These are phyloP conservation scores for Trisateles emortualis DNA, from an alignment of 2,888 invertebrate genomes.

Conservation along the genomic window DNA sequence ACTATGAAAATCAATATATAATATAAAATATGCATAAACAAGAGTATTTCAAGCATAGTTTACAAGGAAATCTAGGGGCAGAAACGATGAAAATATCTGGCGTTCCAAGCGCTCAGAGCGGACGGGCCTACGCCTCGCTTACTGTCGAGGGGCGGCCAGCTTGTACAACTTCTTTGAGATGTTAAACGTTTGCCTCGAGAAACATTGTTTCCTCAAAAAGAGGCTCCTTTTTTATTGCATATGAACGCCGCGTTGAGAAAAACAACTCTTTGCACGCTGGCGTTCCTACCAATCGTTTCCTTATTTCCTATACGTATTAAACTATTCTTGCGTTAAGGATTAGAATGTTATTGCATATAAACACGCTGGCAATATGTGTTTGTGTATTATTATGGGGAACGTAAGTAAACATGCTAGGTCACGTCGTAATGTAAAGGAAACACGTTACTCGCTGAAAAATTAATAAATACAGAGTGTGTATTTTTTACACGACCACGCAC, in stretches of 20 bases:
- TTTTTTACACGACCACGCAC: slow-evolving; percentile 17
- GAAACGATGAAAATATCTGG: slow-evolving; percentile 38
- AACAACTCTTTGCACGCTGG: slow-evolving; percentile 57
- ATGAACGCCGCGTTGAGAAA: slow-evolving; percentile 56
- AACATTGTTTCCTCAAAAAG: slow-evolving; percentile 65
- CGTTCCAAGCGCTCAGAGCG: slow-evolving; percentile 17
- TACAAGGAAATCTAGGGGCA: slow-evolving; percentile 31
- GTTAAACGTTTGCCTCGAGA: slow-evolving; percentile 64
- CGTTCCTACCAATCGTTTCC: slow-evolving; percentile 48
- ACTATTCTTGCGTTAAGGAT: slow-evolving; percentile 27
- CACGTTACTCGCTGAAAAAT: slow-evolving; percentile 43
- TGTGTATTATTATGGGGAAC: slow-evolving; percentile 30
- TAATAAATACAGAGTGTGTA: slow-evolving; percentile 32
- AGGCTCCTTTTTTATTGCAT: slow-evolving; percentile 67
- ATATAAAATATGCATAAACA: slow-evolving; percentile 27
- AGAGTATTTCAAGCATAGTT: slow-evolving; percentile 29
- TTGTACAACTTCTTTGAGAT: slow-evolving; percentile 64
- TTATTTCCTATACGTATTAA: slow-evolving; percentile 26
- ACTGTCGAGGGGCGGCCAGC: slow-evolving; percentile 34
- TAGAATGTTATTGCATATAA: slow-evolving; percentile 25
- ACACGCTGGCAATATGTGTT: slow-evolving; percentile 33
- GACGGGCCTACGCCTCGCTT: slow-evolving; percentile 19
- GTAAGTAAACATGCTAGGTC: slow-evolving; percentile 32
- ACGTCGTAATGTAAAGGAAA: slow-evolving; percentile 35
- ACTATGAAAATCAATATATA: neutral